phyloP scores from a whole-genome alignment of 2,888 invertebrate species.

The Parelbella ahira region DNA sequence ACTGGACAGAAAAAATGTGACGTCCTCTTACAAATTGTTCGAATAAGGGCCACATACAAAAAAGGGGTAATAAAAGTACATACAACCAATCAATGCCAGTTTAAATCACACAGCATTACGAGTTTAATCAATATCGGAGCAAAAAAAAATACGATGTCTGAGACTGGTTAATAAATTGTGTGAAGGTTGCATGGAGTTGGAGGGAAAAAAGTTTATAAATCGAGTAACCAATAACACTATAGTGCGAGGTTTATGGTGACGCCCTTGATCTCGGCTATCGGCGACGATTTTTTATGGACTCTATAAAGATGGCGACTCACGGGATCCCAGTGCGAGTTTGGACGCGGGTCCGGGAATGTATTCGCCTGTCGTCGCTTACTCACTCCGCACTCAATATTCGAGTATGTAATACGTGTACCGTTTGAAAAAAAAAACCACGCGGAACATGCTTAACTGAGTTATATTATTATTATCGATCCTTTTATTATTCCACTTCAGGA shows the following conservation, averaged over 20 bases:
- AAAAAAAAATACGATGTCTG: constrained; percentile 44
- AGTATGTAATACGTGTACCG: too few species aligned
- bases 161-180: constrained; percentile 69
- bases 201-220: constrained; percentile 61
- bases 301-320: constrained; percentile 60
- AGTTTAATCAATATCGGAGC: constrained; percentile 44
- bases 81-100: constrained; percentile 52
- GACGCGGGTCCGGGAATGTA: constrained; percentile 14
- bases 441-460: too few species aligned
- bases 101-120: constrained; percentile 44
- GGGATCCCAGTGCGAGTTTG: constrained; percentile 35
- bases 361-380: too few species aligned
- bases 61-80: constrained; percentile 39
- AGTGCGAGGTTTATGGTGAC: constrained; percentile 69
- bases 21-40: constrained; percentile 17
- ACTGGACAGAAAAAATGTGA: constrained; percentile 17
- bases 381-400: too few species aligned
- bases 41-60: constrained; percentile 20
- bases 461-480: too few species aligned
- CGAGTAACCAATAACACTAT: constrained; percentile 73
- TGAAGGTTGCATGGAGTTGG: constrained; percentile 39
- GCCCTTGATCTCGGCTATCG: constrained; percentile 67
- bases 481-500: too few species aligned
- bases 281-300: constrained; percentile 56
- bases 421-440: too few species aligned